Evolutionary conservation across 2,113 vertebrate genomes (phyloP).

Genomic region (Nesoenas mayeri): DNA sequence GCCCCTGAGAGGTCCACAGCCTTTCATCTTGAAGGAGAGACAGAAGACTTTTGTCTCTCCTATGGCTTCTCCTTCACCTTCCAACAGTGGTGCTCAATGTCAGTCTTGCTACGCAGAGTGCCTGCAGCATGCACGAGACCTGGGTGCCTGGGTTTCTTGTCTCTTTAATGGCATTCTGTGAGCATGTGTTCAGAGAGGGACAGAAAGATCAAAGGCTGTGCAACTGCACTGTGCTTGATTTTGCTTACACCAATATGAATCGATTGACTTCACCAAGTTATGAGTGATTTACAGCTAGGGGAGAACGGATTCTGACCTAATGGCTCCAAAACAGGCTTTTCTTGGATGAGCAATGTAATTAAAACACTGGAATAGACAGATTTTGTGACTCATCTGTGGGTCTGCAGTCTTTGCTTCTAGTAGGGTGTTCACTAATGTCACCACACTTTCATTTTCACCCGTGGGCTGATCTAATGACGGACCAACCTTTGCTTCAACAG

Average conservation of each 20-base stretch:
- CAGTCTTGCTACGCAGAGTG: background rate
- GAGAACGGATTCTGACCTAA: constrained; percentile 58
- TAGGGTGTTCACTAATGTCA: constrained; percentile 46
- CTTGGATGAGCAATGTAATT: constrained; percentile 63
- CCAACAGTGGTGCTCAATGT: background rate
- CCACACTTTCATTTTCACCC: constrained; percentile 14
- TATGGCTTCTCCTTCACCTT: background rate
- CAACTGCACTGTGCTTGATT: constrained; percentile 1
- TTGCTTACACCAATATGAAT: constrained; percentile 65
- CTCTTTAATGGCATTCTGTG: constrained; percentile 36
- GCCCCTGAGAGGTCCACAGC: background rate
- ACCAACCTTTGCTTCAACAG: constrained; percentile 4
- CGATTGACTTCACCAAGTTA: constrained; percentile 54
- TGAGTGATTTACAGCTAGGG: constrained; percentile 55
- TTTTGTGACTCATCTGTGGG: constrained; percentile 57
- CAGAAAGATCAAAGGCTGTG: constrained; percentile 46
- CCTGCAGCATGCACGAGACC: background rate
- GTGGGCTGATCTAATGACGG: constrained; percentile 32
- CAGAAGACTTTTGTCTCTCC: background rate
- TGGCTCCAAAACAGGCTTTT: constrained; percentile 57
- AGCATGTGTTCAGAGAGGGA: background rate
- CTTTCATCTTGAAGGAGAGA: background rate
- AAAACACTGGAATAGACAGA: constrained; percentile 57
- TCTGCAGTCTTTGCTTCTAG: constrained; percentile 52
- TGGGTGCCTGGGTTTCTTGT: background rate